A percentile compares a stretch with the other conserved stretches of the same genome.
These are phyloP conservation scores for Lagocephalus sceleratus DNA, from an alignment of 2,797 vertebrate species.

Conservation along the genomic window DNA sequence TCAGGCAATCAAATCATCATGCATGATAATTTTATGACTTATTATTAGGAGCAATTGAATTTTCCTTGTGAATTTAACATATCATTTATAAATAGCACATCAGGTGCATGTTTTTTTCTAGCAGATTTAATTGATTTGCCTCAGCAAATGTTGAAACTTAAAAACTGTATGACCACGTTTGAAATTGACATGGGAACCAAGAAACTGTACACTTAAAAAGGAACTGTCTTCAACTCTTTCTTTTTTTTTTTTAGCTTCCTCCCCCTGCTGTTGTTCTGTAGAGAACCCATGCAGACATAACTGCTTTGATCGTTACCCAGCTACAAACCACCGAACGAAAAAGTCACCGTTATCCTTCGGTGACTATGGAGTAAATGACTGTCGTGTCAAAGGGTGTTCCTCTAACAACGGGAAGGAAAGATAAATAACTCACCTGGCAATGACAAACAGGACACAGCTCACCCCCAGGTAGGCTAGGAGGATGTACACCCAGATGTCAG, in stretches of 20 bases:
- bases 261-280: slow-evolving; percentile 25
- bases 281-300: slow-evolving; percentile 53
- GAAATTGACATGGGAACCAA: slow-evolving; percentile 36
- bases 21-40: slow-evolving; percentile 33
- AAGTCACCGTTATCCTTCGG: slow-evolving; percentile 24
- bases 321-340: slow-evolving; percentile 36
- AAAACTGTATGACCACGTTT: neutral
- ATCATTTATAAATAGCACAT: slow-evolving; percentile 48
- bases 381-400: slow-evolving; percentile 28
- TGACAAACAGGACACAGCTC: slow-evolving; percentile 99
- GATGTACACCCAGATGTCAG: slow-evolving; percentile 99
- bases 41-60: slow-evolving; percentile 24
- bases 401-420: slow-evolving; percentile 16
- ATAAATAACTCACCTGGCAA: slow-evolving; percentile 85
- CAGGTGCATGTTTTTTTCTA: slow-evolving; percentile 41
- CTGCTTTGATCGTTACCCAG: slow-evolving; percentile 55
- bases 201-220: slow-evolving; percentile 39
- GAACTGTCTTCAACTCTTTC: slow-evolving; percentile 25
- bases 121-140: slow-evolving; percentile 4
- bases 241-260: slow-evolving; percentile 23
- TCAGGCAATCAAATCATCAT: slow-evolving; percentile 46
- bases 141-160: neutral
- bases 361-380: slow-evolving; percentile 44
- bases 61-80: slow-evolving; percentile 33
- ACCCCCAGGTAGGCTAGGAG: slow-evolving; percentile 96